These are phyloP conservation scores for Aspidiotus rigidus DNA, from an alignment of 2,888 invertebrate species.

Conservation along the genomic window DNA sequence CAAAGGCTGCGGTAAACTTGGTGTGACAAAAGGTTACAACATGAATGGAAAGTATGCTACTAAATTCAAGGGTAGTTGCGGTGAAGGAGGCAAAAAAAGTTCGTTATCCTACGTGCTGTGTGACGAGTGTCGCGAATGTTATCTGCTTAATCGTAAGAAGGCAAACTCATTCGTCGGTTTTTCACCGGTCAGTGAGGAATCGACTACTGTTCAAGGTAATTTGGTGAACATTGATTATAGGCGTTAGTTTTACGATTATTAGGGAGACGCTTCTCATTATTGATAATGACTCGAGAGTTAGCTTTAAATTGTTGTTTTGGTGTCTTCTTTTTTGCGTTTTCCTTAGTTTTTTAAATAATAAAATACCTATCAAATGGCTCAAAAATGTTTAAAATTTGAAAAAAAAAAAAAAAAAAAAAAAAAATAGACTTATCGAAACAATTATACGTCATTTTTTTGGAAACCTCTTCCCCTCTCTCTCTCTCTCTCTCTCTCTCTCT, in stretches of 20 bases:
- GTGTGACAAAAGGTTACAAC: conserved; percentile 84
- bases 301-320: background rate
- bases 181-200: conserved; percentile 10
- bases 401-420: too few relatives aligned
- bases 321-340: background rate
- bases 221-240: background rate
- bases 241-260: too few relatives aligned
- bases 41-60: conserved; percentile 78
- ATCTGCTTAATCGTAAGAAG: conserved; percentile 34
- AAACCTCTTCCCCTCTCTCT: too few relatives aligned
- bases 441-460: too few relatives aligned
- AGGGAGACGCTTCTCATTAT: too few relatives aligned
- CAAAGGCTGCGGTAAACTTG: conserved; percentile 80
- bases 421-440: too few relatives aligned
- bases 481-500: too few relatives aligned
- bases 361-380: too few relatives aligned
- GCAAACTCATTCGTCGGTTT: conserved; percentile 9
- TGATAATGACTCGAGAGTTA: background rate
- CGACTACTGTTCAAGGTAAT: conserved; percentile 2
- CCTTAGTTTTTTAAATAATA: too few relatives aligned
- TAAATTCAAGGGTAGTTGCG: conserved; percentile 82
- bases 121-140: conserved; percentile 58
- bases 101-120: conserved; percentile 89
- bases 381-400: too few relatives aligned
- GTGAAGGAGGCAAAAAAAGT: conserved; percentile 69